A percentile compares a stretch with the other conserved stretches of the same genome.
These are phyloP conservation scores for Gnathonemus echidnorhynchus DNA, from an alignment of 2,113 vertebrate genomes.

Conservation along the genomic window DNA sequence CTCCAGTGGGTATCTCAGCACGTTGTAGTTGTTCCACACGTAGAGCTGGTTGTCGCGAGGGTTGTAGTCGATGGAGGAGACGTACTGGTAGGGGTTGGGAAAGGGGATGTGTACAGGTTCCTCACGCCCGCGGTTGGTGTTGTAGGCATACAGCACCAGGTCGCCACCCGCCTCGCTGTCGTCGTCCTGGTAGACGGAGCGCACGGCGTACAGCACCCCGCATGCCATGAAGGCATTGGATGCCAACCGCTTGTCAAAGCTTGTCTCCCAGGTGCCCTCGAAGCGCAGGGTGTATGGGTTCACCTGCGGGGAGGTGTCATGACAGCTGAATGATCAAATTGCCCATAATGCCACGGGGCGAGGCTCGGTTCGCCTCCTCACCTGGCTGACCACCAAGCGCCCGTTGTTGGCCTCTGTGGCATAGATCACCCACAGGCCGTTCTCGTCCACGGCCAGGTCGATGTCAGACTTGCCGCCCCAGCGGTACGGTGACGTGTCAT, in stretches of 20 bases:
- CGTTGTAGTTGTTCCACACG: conserved; percentile 93
- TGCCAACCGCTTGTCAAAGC: conserved; percentile 85
- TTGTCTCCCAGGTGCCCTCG: conserved; percentile 89
- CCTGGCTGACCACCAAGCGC: conserved; percentile 81
- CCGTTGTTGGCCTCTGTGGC: conserved; percentile 86
- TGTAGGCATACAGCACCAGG: conserved; percentile 81
- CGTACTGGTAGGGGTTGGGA: conserved; percentile 90
- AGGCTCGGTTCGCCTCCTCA: conserved; percentile 39
- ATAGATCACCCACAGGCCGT: conserved; percentile 89
- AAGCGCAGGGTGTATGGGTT: conserved; percentile 92
- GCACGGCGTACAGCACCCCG: conserved; percentile 84
- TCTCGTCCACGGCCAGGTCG: conserved; percentile 88
- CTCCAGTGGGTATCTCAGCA: conserved; percentile 80
- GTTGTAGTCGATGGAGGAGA: conserved; percentile 91
- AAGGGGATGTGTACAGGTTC: conserved; percentile 73
- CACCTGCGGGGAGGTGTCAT: conserved; percentile 47
- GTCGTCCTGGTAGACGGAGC: conserved; percentile 85
- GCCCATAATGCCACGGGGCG: conserved; percentile 12
- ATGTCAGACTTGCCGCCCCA: conserved; percentile 94
- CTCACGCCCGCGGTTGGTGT: conserved; percentile 78
- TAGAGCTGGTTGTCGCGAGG: conserved; percentile 92
- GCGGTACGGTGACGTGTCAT: conserved; percentile 88
- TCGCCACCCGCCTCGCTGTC: conserved; percentile 85
- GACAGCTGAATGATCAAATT: not conserved
- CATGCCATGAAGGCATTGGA: conserved; percentile 97